Base-by-base conservation (phyloP, 53 echinoderm and acorn worm species). In the Hippasteria phrygiana region DNA sequence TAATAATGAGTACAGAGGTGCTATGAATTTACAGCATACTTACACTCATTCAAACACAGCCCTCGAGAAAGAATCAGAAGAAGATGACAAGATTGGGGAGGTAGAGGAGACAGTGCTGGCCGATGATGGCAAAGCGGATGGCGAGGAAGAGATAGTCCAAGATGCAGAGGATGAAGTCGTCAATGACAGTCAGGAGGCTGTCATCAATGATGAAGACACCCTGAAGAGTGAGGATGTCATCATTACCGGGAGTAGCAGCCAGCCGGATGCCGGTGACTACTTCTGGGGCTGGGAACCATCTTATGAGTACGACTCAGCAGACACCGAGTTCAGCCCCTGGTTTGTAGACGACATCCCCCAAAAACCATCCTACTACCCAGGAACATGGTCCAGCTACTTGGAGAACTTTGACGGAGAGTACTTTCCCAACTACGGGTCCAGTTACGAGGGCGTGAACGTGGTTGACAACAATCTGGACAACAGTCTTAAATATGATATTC, bases 281-380 rank as follows among this genome's bases (percentile, higher is more conserved):
- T 71, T 71, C 71, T 39, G 69, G 85, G 71, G 71, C 71, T 39
- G 69, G 85, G 71, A 85, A 36, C 85, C 85, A 38, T 85, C 85
- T 12, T 34, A 46, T 17, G 62, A 83, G 36, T 85, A 85, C 48
- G 69, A 69, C 85, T 47, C 48, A 33, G 9, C 54, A 17, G 48
- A 34, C 26, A 48, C 17, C 22, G 74, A 83, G 67, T 18, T 71
- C 48, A 20, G n/a, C 85, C 47, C 85, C 36, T 85, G 71, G 85
- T 70, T 51, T 12, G 16, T 75, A 0, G 35, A 85, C 85, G 70
- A 85, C 55, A 70, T 67, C 45, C 83, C 85, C 11, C 20, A 85
- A 31, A 53, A 85, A 20, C 85, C 85, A 35, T n/a, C n/a, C n/a
- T n/a, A n/a, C n/a, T n/a, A 34, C 18, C 53, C 17, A 76, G 76